Base-by-base conservation (phyloP, 2,797 vertebrate species). In the Sebastes reedi region DNA sequence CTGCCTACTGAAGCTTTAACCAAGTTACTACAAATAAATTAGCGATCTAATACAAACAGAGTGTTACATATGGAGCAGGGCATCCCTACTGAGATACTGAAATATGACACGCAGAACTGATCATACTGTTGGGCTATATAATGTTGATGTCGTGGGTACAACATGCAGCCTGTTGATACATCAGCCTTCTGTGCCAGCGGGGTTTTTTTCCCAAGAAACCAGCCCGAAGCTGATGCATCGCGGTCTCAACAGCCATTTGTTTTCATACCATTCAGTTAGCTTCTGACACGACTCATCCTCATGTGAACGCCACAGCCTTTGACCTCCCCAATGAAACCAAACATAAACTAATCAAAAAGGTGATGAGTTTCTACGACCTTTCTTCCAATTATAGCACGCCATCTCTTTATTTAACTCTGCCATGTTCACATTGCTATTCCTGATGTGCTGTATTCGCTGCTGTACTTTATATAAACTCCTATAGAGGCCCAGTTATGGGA, bases 251-350 rank as follows among this genome's bases (percentile, higher is more conserved):
- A 34, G 22, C 14, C 3, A 9, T 20, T 32, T 61, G 29, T 77
- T 79, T 65, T 73, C 27, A 64, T 77, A 11, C 27, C 59, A 27
- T 25, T 56, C 36, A 4, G 59, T 64, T 24, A 34, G 18, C 6
- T n/a, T 12, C 32, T 14, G n/a, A 56, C 29, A 79, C 16, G 5
- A 59, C 11, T 16, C 32, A 11, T 76, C 66, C 29, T 8, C 77
- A 84, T 92, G 88, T 88, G 92, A 89, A 91, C 78, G 27, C 61
- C 2, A 73, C 65, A 50, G 71, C 90, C 86, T 90, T 79, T 34
- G 81, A 91, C 88, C 88, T 79, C 54, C 82, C 22, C 5, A 22
- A 81, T 75, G 18, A 67, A 76, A 75, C 64, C 30, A 78, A 83
- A 86, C 75, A 82, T 64, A 72, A 79, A 80, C 79, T 60, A 58